Conservation (phyloP, 2,888 invertebrate species). For the Agonopterix alstromeriana region DNA sequence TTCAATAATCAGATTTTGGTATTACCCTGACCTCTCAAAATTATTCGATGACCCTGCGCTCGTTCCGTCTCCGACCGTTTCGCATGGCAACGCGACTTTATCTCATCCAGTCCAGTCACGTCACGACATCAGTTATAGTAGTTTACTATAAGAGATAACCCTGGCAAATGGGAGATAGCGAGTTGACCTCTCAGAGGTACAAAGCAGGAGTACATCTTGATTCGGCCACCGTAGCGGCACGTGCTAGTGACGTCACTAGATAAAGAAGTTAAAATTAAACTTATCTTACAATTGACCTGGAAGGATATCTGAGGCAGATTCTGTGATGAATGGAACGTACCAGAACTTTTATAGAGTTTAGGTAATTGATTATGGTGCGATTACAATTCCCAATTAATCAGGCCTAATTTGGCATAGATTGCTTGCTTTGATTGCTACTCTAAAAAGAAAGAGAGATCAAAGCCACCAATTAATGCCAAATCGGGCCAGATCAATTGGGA, state of each 20-base stretch:
- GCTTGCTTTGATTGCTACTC: no score
- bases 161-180: conserved; percentile 7
- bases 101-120: background rate
- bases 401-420: no score
- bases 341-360: no score
- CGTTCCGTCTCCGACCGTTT: background rate
- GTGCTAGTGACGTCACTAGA: background rate
- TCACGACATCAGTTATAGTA: background rate
- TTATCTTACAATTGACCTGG: background rate
- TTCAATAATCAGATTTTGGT: no score
- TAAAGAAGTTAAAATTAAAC: background rate
- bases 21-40: no score
- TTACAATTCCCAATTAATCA: no score
- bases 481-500: no score
- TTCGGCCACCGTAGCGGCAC: background rate
- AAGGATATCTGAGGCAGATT: background rate
- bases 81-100: background rate
- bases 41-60: no score
- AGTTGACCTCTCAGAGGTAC: background rate
- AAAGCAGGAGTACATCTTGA: background rate
- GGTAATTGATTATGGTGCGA: no score
- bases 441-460: no score
- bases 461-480: no score
- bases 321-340: no score
- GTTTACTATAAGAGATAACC: conserved; percentile 16